Evolutionary conservation across 2,797 vertebrate species (phyloP).

Genomic region (Octomys mimax): DNA sequence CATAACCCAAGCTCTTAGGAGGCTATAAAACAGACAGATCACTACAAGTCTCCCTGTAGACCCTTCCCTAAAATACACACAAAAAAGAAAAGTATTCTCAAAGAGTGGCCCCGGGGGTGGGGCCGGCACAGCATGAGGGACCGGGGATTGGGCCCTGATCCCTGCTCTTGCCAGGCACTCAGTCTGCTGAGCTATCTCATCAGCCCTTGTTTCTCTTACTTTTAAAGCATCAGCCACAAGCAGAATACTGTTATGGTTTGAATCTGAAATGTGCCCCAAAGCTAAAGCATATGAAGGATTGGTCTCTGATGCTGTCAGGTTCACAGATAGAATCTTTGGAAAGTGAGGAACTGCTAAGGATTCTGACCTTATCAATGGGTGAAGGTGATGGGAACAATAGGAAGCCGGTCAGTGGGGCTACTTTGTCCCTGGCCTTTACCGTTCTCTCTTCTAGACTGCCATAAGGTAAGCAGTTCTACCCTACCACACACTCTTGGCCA

Average conservation of each 20-base stretch:
- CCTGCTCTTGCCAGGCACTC: no score
- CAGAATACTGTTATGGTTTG: neutral
- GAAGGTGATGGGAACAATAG: neutral
- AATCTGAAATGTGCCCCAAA: neutral
- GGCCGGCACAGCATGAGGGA: no score
- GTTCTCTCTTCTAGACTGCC: neutral
- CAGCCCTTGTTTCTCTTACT: neutral
- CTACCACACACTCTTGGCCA: neutral
- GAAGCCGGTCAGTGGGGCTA: neutral
- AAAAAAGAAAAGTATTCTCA: neutral
- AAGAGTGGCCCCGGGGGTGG: neutral
- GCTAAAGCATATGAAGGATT: neutral
- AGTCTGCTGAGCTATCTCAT: no score
- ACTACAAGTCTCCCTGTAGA: no score
- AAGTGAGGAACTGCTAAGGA: neutral
- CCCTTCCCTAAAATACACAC: no score
- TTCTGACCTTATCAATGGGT: neutral
- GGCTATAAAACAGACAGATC: no score
- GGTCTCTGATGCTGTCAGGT: neutral
- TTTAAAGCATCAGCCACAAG: slow-evolving; percentile 35
- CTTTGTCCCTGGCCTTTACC: neutral
- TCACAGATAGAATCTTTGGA: neutral
- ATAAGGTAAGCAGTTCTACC: neutral
- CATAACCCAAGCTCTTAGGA: no score
- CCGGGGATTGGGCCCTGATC: no score